Percentiles rank a stretch among this genome's conserved stretches.
Conservation (phyloP, 2,797 vertebrate species). For the Ctenosaura bakeri region DNA sequence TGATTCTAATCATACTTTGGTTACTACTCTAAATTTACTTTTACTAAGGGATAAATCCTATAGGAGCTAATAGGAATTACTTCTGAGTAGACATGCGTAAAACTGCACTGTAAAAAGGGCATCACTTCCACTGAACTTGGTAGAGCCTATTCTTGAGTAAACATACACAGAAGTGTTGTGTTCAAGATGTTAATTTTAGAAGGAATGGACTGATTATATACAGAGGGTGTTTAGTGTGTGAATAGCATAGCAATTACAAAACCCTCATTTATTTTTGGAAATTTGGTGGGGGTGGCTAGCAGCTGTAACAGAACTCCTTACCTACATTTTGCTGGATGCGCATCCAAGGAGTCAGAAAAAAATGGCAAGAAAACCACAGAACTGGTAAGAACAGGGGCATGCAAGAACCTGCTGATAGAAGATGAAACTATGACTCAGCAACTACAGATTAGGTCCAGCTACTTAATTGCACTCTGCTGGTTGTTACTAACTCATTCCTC, state of each 20-base stretch:
- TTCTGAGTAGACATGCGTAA: too few species aligned
- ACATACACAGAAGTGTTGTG: not conserved
- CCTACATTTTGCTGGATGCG: not conserved
- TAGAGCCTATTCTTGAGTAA: not conserved
- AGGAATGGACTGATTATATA: not conserved
- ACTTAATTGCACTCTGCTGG: constrained; percentile 21
- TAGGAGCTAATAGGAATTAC: not conserved
- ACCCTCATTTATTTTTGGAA: not conserved
- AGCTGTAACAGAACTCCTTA: not conserved
- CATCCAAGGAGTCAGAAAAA: not conserved
- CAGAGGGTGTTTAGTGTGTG: not conserved
- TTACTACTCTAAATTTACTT: not conserved
- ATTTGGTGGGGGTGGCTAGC: not conserved
- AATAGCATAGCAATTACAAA: constrained; percentile 7
- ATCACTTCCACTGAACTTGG: not conserved
- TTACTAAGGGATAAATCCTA: not conserved
- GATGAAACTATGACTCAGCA: constrained; percentile 14
- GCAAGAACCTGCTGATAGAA: not conserved
- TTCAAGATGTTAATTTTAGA: constrained; percentile 15
- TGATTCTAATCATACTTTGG: not conserved
- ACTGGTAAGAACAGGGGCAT: not conserved
- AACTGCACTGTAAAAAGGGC: not conserved
- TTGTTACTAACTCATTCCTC: not conserved
- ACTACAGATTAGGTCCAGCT: not conserved
- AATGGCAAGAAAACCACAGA: not conserved